Evolutionary conservation across 2,113 vertebrate species (phyloP), one percentile per base, ranked within the genome.

Genomic region (Hylia prasina): DNA sequence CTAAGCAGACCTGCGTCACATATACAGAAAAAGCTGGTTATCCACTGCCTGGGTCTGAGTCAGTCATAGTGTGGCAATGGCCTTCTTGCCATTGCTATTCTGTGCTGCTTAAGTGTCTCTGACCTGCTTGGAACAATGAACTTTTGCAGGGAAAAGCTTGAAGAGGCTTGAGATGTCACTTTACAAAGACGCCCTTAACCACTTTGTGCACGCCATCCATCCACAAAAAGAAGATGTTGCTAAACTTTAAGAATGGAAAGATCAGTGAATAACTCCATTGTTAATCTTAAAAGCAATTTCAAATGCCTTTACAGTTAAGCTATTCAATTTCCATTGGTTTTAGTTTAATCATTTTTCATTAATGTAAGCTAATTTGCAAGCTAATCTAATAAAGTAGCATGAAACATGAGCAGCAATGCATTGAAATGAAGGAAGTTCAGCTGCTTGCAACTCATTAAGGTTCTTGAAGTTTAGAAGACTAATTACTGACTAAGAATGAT

Each of bases 301-400:
- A 65, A 94, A 94, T 94, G 90, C 56, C 88, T 96, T 95, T 92
- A 71, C 51, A 75, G 88, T 90, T 92, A 92, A 96, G 85, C 96
- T 93, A 71, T 93, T 95, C 93, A 95, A 96, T 95, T 97, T 95
- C 68, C 85, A 93, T 45, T 93, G 96, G 85, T 95, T 96, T 95
- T 92, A 95, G 85, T 92, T 97, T 93, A 97, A 93, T 91, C 27
- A 93, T 88, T 91, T 94, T 95, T 94, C 94, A 97, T 97, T 94
- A 96, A 89, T 96, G 92, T 91, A 80, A 96, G 90, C 47, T 93
- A 95, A 97, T 97, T 96, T 96, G 80, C 89, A 90, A 95, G 86
- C 86, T 96, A 97, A 97, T 97, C 96, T 94, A 97, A 97, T 97
- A 94, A 97, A 93, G 91, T 94, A 93, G 69, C 94, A 93, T 89